phyloP scores from a whole-genome alignment of 2,113 vertebrate genomes.

The Gnathonemus echidnorhynchus region DNA sequence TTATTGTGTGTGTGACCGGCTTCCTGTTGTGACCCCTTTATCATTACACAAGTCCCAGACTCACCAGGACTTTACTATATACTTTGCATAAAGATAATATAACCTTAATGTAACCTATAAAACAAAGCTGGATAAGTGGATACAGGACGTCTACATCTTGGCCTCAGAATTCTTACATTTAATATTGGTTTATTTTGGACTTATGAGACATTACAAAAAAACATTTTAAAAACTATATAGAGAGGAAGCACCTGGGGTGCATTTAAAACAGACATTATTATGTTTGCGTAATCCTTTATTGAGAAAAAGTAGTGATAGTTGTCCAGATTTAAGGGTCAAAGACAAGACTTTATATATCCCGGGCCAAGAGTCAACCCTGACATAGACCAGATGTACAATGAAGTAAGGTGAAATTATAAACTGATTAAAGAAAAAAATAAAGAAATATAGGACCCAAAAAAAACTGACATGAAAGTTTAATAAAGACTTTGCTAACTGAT shows the following conservation, averaged over 20 bases:
- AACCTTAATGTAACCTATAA: not conserved
- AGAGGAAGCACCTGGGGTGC: slow-evolving; percentile 53
- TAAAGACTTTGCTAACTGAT: not conserved
- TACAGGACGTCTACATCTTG: not conserved
- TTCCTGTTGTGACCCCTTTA: not conserved
- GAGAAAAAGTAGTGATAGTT: slow-evolving; percentile 24
- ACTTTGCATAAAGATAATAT: not conserved
- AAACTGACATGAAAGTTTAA: not conserved
- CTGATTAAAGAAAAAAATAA: not conserved
- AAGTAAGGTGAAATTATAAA: not conserved
- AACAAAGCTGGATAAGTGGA: not conserved
- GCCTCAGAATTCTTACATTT: not conserved
- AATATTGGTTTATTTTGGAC: slow-evolving; percentile 3
- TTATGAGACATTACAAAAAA: not conserved
- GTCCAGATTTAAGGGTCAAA: slow-evolving; percentile 23
- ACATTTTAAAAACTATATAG: not conserved
- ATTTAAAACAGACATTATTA: slow-evolving; percentile 47
- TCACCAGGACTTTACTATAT: not conserved
- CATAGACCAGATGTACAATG: not conserved
- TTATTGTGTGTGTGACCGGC: not conserved
- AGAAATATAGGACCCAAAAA: not conserved
- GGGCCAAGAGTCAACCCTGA: slow-evolving; percentile 27
- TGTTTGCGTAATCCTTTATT: slow-evolving; percentile 43
- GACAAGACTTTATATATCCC: slow-evolving; percentile 33
- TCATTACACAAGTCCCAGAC: not conserved